Evolutionary conservation across 2,113 vertebrate genomes (phyloP).

Genomic region (Leucopsar rothschildi): DNA sequence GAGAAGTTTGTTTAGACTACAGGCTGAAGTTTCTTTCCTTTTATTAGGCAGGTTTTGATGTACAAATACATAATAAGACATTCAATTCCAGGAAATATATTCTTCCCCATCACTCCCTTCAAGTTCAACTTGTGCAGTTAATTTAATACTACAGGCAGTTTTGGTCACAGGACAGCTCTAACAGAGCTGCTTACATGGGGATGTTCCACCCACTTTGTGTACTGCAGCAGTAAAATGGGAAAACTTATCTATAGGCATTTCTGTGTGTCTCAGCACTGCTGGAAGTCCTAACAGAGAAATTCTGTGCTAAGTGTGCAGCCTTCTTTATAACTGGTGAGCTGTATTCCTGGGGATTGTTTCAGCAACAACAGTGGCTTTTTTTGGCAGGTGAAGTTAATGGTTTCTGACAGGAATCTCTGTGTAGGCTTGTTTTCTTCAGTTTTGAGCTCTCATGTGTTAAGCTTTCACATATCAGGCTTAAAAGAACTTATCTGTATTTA

Average conservation of each 20-base stretch:
- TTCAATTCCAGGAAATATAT: neutral
- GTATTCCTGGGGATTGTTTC: conserved; percentile 19
- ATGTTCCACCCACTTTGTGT: neutral
- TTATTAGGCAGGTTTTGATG: neutral
- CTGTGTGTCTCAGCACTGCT: neutral
- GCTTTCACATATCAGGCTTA: neutral
- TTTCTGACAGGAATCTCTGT: conserved; percentile 22
- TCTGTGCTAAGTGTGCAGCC: neutral
- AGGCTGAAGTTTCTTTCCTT: neutral
- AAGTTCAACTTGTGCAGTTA: neutral
- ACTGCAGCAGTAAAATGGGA: neutral
- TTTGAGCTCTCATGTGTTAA: conserved; percentile 17
- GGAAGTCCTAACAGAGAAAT: neutral
- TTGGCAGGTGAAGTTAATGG: conserved; percentile 36
- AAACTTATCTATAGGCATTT: neutral
- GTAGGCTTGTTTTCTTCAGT: conserved; percentile 35
- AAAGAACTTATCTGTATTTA: conserved; percentile 17
- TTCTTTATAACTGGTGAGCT: neutral
- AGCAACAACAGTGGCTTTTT: neutral
- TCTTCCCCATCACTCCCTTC: neutral
- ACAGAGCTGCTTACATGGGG: neutral
- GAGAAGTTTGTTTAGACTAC: neutral
- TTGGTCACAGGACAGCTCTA: neutral
- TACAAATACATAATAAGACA: neutral
- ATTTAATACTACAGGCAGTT: neutral